These are phyloP conservation scores for Lycorma delicatula DNA, from an alignment of 1,140 invertebrate species.

Conservation along the genomic window DNA sequence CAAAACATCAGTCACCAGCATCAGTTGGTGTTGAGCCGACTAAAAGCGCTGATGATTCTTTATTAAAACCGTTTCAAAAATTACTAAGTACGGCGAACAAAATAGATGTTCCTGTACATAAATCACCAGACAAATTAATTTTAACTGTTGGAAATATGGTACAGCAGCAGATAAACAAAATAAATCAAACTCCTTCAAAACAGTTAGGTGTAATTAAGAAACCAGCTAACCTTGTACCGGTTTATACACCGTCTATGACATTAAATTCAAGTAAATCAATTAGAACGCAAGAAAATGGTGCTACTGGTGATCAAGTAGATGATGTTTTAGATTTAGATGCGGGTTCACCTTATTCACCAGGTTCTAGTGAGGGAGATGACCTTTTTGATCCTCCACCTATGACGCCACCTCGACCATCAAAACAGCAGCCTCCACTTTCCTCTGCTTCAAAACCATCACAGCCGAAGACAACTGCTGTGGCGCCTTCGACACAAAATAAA, in stretches of 20 bases:
- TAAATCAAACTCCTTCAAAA: background rate
- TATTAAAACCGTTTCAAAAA: constrained; percentile 14
- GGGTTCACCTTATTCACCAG: constrained; percentile 71
- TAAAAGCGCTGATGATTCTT: constrained; percentile 5
- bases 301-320: constrained; percentile 20
- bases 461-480: no score
- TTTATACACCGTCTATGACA: constrained; percentile 10
- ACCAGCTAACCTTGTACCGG: constrained; percentile 6
- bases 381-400: constrained; percentile 71
- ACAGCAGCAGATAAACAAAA: constrained; percentile 6
- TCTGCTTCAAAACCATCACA: no score
- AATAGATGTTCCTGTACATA: constrained; percentile 13
- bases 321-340: constrained; percentile 21
- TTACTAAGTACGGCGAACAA: constrained; percentile 8
- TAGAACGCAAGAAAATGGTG: constrained; percentile 10
- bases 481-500: no score
- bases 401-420: constrained; percentile 23
- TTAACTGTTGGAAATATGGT: constrained; percentile 15
- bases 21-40: constrained; percentile 31
- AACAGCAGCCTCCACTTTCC: no score
- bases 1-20: constrained; percentile 29
- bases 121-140: constrained; percentile 14
- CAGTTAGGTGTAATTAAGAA: background rate
- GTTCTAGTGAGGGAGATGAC: constrained; percentile 73
- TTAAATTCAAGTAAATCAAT: constrained; percentile 15